phyloP scores from a whole-genome alignment of 2,888 invertebrate species.

The Ectemnius cavifrons region DNA sequence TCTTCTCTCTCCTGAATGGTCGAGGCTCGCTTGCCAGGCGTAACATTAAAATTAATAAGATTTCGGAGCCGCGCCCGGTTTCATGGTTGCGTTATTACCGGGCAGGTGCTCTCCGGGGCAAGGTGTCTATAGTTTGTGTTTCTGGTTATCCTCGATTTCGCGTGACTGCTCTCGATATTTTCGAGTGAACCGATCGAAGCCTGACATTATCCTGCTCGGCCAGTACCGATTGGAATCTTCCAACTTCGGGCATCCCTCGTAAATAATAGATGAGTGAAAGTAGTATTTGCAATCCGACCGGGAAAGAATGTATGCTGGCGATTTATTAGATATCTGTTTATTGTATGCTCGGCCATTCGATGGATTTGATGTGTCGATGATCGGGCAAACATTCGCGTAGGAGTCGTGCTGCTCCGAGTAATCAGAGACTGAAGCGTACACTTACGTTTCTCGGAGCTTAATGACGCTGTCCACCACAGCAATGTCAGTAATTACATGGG shows the following conservation, averaged over 20 bases:
- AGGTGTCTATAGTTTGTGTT: slow-evolving; percentile 52
- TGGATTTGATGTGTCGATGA: no score
- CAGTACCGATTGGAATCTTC: no score
- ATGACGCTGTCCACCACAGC: slow-evolving; percentile 52
- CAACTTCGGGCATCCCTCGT: no score
- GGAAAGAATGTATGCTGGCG: no score
- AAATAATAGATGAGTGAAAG: no score
- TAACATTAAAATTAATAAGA: slow-evolving; percentile 70
- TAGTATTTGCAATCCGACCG: no score
- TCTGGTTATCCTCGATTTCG: slow-evolving; percentile 68
- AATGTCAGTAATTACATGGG: slow-evolving; percentile 65
- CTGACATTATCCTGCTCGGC: background rate
- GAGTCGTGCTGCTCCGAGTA: background rate
- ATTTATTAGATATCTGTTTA: no score
- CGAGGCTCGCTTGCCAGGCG: slow-evolving; percentile 16
- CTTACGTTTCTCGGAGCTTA: background rate
- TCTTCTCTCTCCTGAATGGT: background rate
- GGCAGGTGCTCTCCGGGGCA: slow-evolving; percentile 59
- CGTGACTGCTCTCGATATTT: slow-evolving; percentile 66
- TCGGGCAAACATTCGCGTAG: no score
- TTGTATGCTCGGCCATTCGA: no score
- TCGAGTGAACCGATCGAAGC: background rate
- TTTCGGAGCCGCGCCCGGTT: slow-evolving; percentile 54
- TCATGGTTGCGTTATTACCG: slow-evolving; percentile 62
- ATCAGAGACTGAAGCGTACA: background rate